Conservation (phyloP, 2,888 invertebrate genomes). For the Lithodes maja region DNA sequence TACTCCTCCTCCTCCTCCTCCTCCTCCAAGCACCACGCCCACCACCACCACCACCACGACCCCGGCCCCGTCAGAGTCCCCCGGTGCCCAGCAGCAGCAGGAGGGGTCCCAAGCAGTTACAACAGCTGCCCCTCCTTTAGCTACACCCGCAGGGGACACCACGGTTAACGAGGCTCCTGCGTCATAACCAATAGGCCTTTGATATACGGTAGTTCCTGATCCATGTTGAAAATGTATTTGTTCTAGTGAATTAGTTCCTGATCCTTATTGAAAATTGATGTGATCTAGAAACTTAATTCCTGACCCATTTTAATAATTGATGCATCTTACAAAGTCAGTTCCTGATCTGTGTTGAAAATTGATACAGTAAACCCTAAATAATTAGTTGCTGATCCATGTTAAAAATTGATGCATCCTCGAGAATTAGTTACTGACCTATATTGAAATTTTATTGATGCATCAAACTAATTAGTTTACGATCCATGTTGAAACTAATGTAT, state of each 20-base stretch:
- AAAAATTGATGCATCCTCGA: too few species aligned
- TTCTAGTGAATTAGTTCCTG: neutral
- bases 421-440: too few species aligned
- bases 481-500: too few species aligned
- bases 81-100: constrained; percentile 23
- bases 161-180: constrained; percentile 6
- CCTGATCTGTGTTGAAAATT: too few species aligned
- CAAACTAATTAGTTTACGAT: too few species aligned
- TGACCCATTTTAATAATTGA: neutral
- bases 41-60: constrained; percentile 37
- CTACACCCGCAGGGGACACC: constrained; percentile 25
- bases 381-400: too few species aligned
- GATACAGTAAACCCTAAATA: too few species aligned
- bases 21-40: constrained; percentile 9
- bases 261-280: neutral
- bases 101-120: constrained; percentile 9
- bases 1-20: constrained; percentile 19
- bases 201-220: neutral
- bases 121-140: constrained; percentile 19
- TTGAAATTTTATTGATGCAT: too few species aligned
- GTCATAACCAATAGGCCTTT: neutral
- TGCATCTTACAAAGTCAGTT: too few species aligned
- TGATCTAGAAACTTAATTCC: neutral
- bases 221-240: neutral
- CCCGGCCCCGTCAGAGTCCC: constrained; percentile 25